Conservation (phyloP, 2,797 vertebrate species). For the Coccyzus lansbergi region DNA sequence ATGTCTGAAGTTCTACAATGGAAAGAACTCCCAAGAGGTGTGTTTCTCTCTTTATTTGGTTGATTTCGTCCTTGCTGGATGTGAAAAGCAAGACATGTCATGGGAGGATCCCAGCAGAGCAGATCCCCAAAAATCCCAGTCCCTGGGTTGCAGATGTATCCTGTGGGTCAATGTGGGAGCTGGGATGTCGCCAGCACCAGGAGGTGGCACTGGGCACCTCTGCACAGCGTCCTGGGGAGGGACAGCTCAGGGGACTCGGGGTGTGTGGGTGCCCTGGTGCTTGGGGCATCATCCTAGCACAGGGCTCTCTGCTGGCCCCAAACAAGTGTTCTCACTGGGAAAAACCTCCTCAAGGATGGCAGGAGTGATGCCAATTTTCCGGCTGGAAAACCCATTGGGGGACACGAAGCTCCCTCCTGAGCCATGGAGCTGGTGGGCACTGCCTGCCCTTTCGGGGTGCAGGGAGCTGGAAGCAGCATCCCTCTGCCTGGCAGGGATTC, state of each 20-base stretch:
- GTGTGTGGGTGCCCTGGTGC: neutral
- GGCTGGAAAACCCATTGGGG: neutral
- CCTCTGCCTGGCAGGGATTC: neutral
- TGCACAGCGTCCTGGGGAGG: neutral
- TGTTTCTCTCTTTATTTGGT: neutral
- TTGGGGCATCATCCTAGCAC: neutral
- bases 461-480: rapidly evolving
- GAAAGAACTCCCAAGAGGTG: neutral
- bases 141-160: neutral
- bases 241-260: too few relatives aligned
- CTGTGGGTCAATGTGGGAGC: neutral
- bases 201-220: neutral
- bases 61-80: neutral
- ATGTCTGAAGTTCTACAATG: neutral
- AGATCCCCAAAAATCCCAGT: neutral
- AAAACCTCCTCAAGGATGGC: rapidly evolving
- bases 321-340: too few relatives aligned
- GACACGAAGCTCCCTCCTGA: neutral
- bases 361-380: neutral
- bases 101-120: neutral
- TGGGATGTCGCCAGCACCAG: neutral
- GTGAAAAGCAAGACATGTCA: neutral
- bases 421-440: neutral
- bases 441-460: neutral
- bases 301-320: neutral